Evolutionary conservation across 2,888 invertebrate species (phyloP), one percentile per base, ranked within the genome.

Genomic region (Syrista parreyssii): DNA sequence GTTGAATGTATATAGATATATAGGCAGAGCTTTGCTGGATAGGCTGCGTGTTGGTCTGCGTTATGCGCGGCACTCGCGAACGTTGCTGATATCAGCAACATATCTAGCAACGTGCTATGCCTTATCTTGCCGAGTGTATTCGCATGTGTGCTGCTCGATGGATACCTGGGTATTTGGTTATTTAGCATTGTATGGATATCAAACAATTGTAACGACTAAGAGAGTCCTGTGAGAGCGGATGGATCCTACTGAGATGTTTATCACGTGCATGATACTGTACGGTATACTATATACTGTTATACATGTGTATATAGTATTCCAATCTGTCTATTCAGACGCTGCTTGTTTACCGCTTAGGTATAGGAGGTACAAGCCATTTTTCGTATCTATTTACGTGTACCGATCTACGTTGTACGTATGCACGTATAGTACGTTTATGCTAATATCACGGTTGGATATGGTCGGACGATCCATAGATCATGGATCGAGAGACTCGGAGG

Each of bases 101-200:
- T 89, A 90, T 90, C 90, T 90, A 88, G 88, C 85, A 90, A 90
- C 89, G 90, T 89, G 89, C 88, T 88, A 88, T 87, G 88, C 85
- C 89, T 90, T 90, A 90, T 90, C 90, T 90, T 71, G 32, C 32
- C 31, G 30, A n/a, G 31, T 33, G 74, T 35, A 74, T 74, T 74
- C 34, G 74, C 74, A 74, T 34, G 74, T 74, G 74, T 74, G 74
- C 36, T 74, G 74, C 36, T 12, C 35, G 31, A 23, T 33, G 33
- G 15, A 55, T 33, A 33, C 71, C 32, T 71, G 31, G 31, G 71
- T 71, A 33, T 71, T 71, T 30, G 71, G 86, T 84, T 31, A 83
- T 83, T 84, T 84, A 82, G 86, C 87, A 89, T 90, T 89, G 88
- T 89, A 89, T 85, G 85, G 84, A 87, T 86, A 86, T 86, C 83